A percentile compares a stretch with the other conserved stretches of the same genome.
phyloP scores from a whole-genome alignment of 2,113 vertebrate genomes.

The Lynx canadensis region DNA sequence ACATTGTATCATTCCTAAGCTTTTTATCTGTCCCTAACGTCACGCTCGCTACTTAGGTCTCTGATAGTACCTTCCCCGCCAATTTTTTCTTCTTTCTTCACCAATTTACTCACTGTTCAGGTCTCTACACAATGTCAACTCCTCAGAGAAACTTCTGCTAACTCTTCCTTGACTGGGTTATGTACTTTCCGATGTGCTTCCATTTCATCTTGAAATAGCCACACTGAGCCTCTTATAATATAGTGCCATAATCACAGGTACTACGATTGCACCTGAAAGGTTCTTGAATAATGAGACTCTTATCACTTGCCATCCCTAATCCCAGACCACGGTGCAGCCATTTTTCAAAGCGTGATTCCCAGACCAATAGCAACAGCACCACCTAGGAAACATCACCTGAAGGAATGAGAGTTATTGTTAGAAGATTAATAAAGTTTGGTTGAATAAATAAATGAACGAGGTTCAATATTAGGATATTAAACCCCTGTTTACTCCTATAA shows the following conservation, averaged over 20 bases:
- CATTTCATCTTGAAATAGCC: background rate
- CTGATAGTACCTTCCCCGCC: background rate
- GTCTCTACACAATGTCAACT: background rate
- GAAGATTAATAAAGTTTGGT: background rate
- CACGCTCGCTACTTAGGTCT: background rate
- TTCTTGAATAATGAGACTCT: background rate
- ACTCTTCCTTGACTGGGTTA: background rate
- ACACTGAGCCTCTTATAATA: background rate
- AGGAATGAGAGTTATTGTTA: background rate
- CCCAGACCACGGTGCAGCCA: background rate
- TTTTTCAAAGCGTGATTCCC: background rate
- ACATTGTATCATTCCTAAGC: background rate
- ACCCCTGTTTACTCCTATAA: background rate
- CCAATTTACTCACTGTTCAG: background rate
- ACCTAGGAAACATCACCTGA: background rate
- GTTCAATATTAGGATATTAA: background rate
- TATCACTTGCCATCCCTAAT: background rate
- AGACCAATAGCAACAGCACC: background rate
- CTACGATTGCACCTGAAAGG: background rate
- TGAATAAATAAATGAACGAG: constrained; percentile 26
- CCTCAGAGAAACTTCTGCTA: background rate
- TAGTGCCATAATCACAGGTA: background rate
- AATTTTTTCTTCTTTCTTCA: background rate
- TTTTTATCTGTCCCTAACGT: background rate
- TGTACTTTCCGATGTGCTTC: background rate